Base-by-base conservation (phyloP, 2,888 invertebrate genomes). In the Herminia tarsipennalis region DNA sequence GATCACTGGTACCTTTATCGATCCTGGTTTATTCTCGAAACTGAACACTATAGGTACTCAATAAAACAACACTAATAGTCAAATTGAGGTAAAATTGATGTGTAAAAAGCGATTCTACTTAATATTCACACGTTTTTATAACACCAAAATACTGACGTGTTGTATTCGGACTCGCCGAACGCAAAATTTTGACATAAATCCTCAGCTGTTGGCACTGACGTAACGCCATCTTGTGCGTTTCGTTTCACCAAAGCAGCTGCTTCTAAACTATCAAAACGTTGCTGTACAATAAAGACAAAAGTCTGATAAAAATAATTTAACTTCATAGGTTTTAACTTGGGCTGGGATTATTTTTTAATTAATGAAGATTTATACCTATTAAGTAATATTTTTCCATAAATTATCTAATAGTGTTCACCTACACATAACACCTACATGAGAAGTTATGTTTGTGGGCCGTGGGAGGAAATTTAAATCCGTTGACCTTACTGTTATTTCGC, bases 71-170 rank as follows among this genome's bases (percentile, higher is more conserved):
- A 41, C 30, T 42, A 28, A 20, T 14, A 45, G 5, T 29, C 25
- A 24, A 38, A 9, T 18, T 20, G 12, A 46, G 35, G 40, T 27
- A 35, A 42, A 40, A 50, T 42, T 47, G 36, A 43, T 33, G 38
- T 35, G 35, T 25, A 25, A 59, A 34, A 59, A 34, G n/a, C 28
- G 16, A 56, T 41, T 45, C 47, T 48, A 59, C 33, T 14, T 37
- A 41, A 2, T 42, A 33, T 17, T 35, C 40, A 56, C 58, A 52
- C 41, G 44, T 70, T 63, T 42, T 70, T 68, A 1, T 66, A 69
- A 48, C 49, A 35, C 20, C 52, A 55, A 73, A 74, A 70, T 69
- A 83, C 86, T 88, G 88, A 88, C 88, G 88, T 88, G 88, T 84
- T 77, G 70, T 58, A 58, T 58, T 73, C 56, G 48, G 54, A 86